Evolutionary conservation across 2,888 invertebrate genomes (phyloP).

Genomic region (Drosophila koepferae): DNA sequence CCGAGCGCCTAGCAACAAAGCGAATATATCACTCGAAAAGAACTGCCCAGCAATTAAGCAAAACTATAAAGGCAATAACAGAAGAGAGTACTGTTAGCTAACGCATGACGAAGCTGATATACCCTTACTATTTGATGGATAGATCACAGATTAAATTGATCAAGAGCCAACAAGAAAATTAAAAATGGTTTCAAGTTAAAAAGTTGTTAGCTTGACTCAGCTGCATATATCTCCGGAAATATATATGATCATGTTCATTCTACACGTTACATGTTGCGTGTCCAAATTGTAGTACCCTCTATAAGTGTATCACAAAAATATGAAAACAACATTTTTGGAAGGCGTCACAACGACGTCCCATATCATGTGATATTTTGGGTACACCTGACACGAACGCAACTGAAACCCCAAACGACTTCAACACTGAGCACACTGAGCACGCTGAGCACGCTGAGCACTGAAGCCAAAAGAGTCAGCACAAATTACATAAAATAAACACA

Average conservation of each 20-base stretch:
- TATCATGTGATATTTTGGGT: slow-evolving; percentile 52
- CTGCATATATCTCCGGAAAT: too few species aligned
- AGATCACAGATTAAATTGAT: too few species aligned
- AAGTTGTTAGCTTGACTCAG: too few species aligned
- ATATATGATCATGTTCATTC: not conserved
- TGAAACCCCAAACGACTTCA: slow-evolving; percentile 12
- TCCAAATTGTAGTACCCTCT: not conserved
- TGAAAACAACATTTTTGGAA: not conserved
- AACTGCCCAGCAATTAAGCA: slow-evolving; percentile 41
- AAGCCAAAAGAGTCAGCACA: slow-evolving; percentile 39
- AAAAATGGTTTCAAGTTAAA: too few species aligned
- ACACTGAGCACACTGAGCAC: slow-evolving; percentile 14
- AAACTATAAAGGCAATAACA: slow-evolving; percentile 1
- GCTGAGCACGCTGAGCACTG: slow-evolving; percentile 25
- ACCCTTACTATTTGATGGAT: not conserved
- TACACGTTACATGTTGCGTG: not conserved
- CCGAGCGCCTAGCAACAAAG: slow-evolving; percentile 47
- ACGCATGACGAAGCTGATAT: not conserved
- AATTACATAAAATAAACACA: slow-evolving; percentile 21
- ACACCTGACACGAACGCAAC: slow-evolving; percentile 43
- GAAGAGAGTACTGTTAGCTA: not conserved
- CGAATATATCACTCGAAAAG: slow-evolving; percentile 12
- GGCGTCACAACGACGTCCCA: slow-evolving; percentile 9
- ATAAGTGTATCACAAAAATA: not conserved
- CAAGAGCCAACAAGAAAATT: too few species aligned